Evolutionary conservation across 2,113 vertebrate genomes (phyloP), one percentile per base, ranked within the genome.

Genomic region (Cebidichthys violaceus): DNA sequence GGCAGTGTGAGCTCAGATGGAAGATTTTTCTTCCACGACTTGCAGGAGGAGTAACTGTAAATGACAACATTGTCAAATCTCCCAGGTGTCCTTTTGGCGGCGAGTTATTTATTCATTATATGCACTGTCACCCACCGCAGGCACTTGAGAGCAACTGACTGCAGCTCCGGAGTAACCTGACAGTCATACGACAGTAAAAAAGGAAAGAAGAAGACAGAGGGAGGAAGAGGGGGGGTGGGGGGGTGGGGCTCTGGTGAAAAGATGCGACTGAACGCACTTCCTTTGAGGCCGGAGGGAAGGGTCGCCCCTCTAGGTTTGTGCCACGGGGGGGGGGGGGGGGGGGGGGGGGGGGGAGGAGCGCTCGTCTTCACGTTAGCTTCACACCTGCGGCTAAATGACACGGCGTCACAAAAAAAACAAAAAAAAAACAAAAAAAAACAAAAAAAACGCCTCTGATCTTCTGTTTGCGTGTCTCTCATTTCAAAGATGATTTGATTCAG

Each of bases 71-170:
- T 90, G 92, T 92, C 92, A 92, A 88, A 90, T 90, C 79, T 89
- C 54, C 85, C 89, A 70, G 77, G 77, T 83, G 83, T 90, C 86
- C 87, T 90, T 85, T 87, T 85, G 85, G 85, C 79, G 70, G 77
- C 24, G 24, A 71, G 73, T 92, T 91, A 91, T 90, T 93, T 92
- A 94, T 92, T 93, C 89, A 92, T 94, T 94, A 87, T 91, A 92
- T 90, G 89, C 90, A 84, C 88, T 87, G 89, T 93, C 89, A 91
- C 84, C 86, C 76, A 76, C 90, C 85, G 71, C 81, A 85, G 89
- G 93, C 90, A 85, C 86, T 87, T 76, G 83, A 89, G 90, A 90
- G 87, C 86, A 83, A 78, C 87, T 84, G 87, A 89, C 91, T 88
- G 90, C 86, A 90, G 78, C 89, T 90, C 72, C 78, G 86, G 88